A percentile compares a stretch with the other conserved stretches of the same genome.
Conservation (phyloP, 2,888 invertebrate species). For the Protula sp. region DNA sequence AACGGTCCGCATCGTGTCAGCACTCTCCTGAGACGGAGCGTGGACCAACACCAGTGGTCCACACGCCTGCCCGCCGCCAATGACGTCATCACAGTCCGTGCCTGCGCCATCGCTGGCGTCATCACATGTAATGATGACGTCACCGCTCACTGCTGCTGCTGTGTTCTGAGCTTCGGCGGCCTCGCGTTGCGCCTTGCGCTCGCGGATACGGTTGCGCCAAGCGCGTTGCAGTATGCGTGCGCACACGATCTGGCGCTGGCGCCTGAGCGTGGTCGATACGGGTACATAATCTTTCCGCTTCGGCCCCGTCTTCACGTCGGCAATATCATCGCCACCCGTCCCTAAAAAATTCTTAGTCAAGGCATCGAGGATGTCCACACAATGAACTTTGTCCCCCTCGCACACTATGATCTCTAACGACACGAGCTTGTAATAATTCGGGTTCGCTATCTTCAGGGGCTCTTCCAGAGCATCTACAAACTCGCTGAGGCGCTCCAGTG, state of each 20-base stretch:
- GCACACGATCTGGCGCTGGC: conserved; percentile 94
- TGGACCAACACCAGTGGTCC: too few species aligned
- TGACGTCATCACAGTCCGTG: too few species aligned
- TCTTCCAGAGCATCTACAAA: conserved; percentile 94
- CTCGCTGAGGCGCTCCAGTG: conserved; percentile 84
- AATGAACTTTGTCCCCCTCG: conserved; percentile 92
- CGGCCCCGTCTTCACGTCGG: conserved; percentile 16
- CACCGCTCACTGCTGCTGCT: too few species aligned
- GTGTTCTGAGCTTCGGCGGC: too few species aligned
- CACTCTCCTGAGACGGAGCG: too few species aligned
- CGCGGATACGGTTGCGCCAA: conserved; percentile 5
- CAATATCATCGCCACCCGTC: conserved; percentile 70
- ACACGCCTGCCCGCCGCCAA: too few species aligned
- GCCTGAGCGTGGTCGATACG: conserved; percentile 88
- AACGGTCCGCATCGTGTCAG: too few species aligned
- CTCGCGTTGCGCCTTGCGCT: not conserved
- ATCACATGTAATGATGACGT: too few species aligned
- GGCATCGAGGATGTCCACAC: conserved; percentile 96
- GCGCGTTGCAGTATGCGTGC: conserved; percentile 84
- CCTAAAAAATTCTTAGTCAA: conserved; percentile 98
- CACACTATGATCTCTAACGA: conserved; percentile 98
- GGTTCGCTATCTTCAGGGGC: conserved; percentile 91
- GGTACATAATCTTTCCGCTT: conserved; percentile 89
- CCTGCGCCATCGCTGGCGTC: too few species aligned
- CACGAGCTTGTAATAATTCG: conserved; percentile 97